Evolutionary conservation across 2,888 invertebrate species (phyloP).

Genomic region (Taenaris catops): DNA sequence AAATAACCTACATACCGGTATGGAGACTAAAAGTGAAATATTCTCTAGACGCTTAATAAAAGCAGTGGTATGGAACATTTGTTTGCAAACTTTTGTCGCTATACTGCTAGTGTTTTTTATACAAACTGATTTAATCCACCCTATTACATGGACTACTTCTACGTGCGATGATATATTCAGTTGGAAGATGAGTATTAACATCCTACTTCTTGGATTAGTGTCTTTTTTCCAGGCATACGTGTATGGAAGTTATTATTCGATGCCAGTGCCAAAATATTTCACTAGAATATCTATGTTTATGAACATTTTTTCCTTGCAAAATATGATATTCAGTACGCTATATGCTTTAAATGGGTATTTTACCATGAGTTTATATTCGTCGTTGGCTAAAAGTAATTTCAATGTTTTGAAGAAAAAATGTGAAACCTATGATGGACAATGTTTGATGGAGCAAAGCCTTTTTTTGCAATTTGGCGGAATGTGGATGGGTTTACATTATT

Average conservation of each 20-base stretch:
- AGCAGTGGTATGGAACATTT: constrained; percentile 81
- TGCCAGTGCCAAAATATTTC: constrained; percentile 79
- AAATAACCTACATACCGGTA: constrained; percentile 29
- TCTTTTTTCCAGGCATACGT: constrained; percentile 86
- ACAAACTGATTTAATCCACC: constrained; percentile 83
- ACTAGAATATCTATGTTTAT: constrained; percentile 84
- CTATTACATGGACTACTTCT: constrained; percentile 81
- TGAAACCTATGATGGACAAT: constrained; percentile 65
- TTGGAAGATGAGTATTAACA: constrained; percentile 82
- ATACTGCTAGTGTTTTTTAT: constrained; percentile 72
- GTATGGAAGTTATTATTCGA: constrained; percentile 84
- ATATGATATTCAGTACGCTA: constrained; percentile 73
- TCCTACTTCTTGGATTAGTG: constrained; percentile 81
- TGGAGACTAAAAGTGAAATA: constrained; percentile 76
- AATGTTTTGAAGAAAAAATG: constrained; percentile 71
- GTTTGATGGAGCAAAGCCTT: constrained; percentile 83
- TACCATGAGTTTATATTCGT: constrained; percentile 84
- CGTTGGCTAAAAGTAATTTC: constrained; percentile 81
- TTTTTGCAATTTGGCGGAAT: constrained; percentile 84
- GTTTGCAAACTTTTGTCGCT: constrained; percentile 75
- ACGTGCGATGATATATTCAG: constrained; percentile 80
- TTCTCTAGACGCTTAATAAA: constrained; percentile 79
- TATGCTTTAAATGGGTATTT: constrained; percentile 83
- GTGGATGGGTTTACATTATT: constrained; percentile 82
- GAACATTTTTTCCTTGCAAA: constrained; percentile 81